Percentiles rank a stretch among this genome's conserved stretches.
These are phyloP conservation scores for Cephus spinipes DNA, from an alignment of 2,888 invertebrate genomes.

Conservation along the genomic window DNA sequence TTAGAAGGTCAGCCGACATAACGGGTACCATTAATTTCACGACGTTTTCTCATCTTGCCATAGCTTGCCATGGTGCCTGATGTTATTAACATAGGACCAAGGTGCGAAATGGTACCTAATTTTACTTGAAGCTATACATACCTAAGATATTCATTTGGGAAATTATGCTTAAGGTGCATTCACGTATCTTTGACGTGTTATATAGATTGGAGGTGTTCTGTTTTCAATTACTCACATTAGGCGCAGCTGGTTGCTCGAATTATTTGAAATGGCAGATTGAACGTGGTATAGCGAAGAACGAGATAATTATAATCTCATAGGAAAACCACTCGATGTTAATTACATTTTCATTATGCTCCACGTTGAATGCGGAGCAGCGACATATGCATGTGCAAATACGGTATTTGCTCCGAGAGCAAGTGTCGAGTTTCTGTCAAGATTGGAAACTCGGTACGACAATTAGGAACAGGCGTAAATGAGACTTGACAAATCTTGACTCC, in stretches of 20 bases:
- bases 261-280: background rate
- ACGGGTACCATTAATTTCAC: background rate
- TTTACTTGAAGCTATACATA: background rate
- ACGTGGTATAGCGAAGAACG: conserved; percentile 18
- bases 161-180: background rate
- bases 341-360: conserved; percentile 30
- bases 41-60: background rate
- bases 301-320: conserved; percentile 36
- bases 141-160: background rate
- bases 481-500: background rate
- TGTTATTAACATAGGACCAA: background rate
- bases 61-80: background rate
- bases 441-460: background rate
- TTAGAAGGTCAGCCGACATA: background rate
- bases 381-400: background rate
- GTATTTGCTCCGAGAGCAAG: background rate
- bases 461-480: background rate
- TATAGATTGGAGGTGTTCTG: background rate
- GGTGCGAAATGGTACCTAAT: background rate
- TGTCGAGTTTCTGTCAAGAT: background rate
- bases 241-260: background rate
- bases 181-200: background rate
- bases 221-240: background rate
- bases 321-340: conserved; percentile 29
- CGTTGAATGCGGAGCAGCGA: background rate